Conservation (phyloP, 2,113 vertebrate genomes). For the Corythaeola cristata region DNA sequence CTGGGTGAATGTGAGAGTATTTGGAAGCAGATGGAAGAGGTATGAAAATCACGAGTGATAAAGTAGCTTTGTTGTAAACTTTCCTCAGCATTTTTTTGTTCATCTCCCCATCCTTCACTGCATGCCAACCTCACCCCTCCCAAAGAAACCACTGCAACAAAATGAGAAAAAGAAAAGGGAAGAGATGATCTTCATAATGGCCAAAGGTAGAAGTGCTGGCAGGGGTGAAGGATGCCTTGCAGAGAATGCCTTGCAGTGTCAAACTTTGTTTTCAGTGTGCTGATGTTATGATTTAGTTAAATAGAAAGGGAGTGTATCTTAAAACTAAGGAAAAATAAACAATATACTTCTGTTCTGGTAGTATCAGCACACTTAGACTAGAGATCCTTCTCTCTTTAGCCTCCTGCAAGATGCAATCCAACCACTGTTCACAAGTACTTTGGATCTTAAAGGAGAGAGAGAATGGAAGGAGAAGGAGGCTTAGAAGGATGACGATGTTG, state of each 20-base stretch:
- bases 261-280: neutral
- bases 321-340: neutral
- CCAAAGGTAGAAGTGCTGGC: neutral
- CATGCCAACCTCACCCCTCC: neutral
- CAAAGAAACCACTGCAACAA: neutral
- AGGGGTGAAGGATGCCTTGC: neutral
- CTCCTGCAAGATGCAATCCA: neutral
- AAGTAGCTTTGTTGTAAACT: neutral
- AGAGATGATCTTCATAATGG: neutral
- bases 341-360: neutral
- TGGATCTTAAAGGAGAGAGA: neutral
- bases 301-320: neutral
- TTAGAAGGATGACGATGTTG: neutral
- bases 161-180: neutral
- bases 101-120: neutral
- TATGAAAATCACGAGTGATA: conserved; percentile 16
- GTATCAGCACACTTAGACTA: neutral
- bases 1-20: conserved; percentile 68
- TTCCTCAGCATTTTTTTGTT: neutral
- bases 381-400: neutral
- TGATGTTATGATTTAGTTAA: neutral
- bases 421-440: neutral
- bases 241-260: neutral
- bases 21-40: conserved; percentile 74
- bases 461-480: neutral